Evolutionary conservation across 2,888 invertebrate genomes (phyloP).

Genomic region (Siphonodentalium dalli): DNA sequence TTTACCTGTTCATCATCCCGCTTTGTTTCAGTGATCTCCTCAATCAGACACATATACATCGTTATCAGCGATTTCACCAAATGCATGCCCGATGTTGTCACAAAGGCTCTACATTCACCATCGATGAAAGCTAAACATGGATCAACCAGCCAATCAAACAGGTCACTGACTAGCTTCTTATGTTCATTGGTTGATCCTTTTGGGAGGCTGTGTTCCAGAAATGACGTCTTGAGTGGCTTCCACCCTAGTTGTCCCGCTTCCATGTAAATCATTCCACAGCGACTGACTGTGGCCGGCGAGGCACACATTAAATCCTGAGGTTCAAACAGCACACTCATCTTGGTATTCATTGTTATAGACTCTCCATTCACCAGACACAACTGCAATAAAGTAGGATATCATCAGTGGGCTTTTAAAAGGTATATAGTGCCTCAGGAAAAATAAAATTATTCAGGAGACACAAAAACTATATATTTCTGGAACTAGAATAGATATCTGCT

Average conservation of each 20-base stretch:
- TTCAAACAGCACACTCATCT: conserved; percentile 66
- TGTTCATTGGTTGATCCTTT: conserved; percentile 55
- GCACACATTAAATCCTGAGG: conserved; percentile 64
- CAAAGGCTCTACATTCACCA: conserved; percentile 57
- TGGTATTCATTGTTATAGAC: conserved; percentile 64
- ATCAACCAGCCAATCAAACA: conserved; percentile 64
- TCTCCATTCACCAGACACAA: conserved; percentile 66
- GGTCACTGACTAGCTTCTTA: conserved; percentile 51
- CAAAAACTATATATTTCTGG: too few species aligned
- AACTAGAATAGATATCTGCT: too few species aligned
- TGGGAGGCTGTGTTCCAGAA: conserved; percentile 57
- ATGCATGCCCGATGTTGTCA: conserved; percentile 59
- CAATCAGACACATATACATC: conserved; percentile 59
- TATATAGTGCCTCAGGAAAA: too few species aligned
- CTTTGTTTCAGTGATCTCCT: conserved; percentile 55
- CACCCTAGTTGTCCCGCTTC: conserved; percentile 62
- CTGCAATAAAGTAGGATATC: too few species aligned
- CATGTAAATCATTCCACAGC: conserved; percentile 67
- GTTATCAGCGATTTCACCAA: conserved; percentile 59
- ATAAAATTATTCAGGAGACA: too few species aligned
- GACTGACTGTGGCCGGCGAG: conserved; percentile 65
- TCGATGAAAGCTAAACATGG: conserved; percentile 58
- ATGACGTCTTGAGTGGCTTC: conserved; percentile 59
- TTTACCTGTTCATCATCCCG: too few species aligned
- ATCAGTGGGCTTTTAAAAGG: too few species aligned